Conservation (phyloP, 2,113 vertebrate genomes). For the Jaculus jaculus region DNA sequence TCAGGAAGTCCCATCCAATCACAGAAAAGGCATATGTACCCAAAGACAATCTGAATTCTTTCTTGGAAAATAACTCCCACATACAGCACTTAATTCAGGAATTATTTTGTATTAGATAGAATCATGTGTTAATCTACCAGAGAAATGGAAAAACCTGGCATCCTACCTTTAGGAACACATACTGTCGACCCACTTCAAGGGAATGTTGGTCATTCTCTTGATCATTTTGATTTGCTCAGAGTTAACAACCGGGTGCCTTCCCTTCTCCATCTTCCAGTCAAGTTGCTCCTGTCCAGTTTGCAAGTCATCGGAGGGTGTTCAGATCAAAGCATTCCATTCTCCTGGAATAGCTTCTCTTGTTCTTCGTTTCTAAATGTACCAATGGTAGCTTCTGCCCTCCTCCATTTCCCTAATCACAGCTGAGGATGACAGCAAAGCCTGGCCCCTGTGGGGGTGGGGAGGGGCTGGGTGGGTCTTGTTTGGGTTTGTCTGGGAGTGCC, state of each 20-base stretch:
- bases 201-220: neutral
- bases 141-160: neutral
- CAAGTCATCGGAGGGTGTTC: neutral
- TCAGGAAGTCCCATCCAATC: neutral
- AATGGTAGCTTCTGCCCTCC: neutral
- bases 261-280: neutral
- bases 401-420: no score
- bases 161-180: neutral
- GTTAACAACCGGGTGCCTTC: neutral
- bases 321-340: neutral
- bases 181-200: neutral
- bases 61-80: neutral
- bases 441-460: neutral
- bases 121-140: neutral
- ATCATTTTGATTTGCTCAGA: neutral
- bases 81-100: neutral
- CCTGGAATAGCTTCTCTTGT: neutral
- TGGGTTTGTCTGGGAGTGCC: constrained; percentile 49
- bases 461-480: neutral
- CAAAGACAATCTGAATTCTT: neutral
- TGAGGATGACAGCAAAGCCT: neutral
- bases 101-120: constrained; percentile 20
- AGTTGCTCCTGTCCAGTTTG: neutral
- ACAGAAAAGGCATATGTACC: neutral
- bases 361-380: neutral